These are phyloP conservation scores for Dendroctonus valens DNA, from an alignment of 1,140 invertebrate genomes.

Conservation along the genomic window DNA sequence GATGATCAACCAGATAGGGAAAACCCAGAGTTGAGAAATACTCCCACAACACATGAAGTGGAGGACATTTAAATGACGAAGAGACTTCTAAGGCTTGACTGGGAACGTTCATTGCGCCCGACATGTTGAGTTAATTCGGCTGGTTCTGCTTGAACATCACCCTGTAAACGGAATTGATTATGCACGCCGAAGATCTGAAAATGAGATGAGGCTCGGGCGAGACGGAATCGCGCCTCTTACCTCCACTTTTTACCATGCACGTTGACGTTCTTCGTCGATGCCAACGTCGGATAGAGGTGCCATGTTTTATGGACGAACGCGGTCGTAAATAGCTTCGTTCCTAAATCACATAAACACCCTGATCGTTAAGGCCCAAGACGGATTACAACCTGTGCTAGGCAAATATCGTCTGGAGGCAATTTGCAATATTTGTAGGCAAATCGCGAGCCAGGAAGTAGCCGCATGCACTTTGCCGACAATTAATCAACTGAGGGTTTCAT, in stretches of 20 bases:
- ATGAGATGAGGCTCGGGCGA: constrained; percentile 23
- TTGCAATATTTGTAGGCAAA: too few relatives aligned
- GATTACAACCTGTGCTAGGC: too few relatives aligned
- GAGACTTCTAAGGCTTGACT: too few relatives aligned
- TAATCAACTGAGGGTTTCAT: too few relatives aligned
- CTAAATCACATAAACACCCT: background rate
- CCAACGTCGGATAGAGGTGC: constrained; percentile 26
- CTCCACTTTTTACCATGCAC: constrained; percentile 21
- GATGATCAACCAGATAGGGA: background rate
- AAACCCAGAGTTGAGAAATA: background rate
- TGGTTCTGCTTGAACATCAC: background rate
- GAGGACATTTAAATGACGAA: too few relatives aligned
- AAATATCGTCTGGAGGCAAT: too few relatives aligned
- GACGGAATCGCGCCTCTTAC: constrained; percentile 25
- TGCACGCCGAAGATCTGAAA: constrained; percentile 17
- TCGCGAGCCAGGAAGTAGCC: too few relatives aligned
- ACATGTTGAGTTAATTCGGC: too few relatives aligned
- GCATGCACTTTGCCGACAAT: too few relatives aligned
- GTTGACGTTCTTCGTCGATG: constrained; percentile 25
- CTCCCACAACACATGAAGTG: too few relatives aligned
- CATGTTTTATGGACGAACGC: constrained; percentile 20
- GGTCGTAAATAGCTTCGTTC: constrained; percentile 4
- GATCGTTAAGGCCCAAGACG: too few relatives aligned
- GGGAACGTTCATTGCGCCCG: too few relatives aligned
- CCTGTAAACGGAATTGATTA: constrained; percentile 15